Conservation (phyloP, 2,888 invertebrate genomes). For the Drosophila meridiana region DNA sequence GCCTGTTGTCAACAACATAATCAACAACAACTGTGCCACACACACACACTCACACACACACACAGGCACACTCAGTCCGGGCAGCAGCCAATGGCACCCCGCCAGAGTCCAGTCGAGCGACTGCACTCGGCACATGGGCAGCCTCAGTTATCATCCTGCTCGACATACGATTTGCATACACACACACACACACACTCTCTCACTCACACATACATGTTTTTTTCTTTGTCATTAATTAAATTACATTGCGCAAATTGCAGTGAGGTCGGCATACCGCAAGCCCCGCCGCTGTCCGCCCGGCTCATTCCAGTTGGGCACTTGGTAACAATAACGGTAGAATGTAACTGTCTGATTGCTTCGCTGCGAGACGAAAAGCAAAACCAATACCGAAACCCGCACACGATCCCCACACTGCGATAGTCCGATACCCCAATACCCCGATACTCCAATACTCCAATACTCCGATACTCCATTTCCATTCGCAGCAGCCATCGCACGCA, state of each 20-base stretch:
- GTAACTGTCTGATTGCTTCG: conserved; percentile 25
- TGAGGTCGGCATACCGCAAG: conserved; percentile 38
- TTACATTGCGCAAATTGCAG: conserved; percentile 83
- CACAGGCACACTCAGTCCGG: conserved; percentile 20
- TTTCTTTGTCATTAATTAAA: conserved; percentile 82
- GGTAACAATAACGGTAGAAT: conserved; percentile 46
- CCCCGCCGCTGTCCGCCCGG: not conserved
- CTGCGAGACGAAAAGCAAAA: conserved; percentile 4
- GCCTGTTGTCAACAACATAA: conserved; percentile 84
- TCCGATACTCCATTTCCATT: conserved; percentile 3
- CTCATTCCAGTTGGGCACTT: not conserved
- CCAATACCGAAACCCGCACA: conserved; percentile 14
- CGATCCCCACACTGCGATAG: not conserved
- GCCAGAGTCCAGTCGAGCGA: conserved; percentile 29
- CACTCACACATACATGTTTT: not conserved
- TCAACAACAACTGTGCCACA: conserved; percentile 67
- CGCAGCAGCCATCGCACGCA: conserved; percentile 27
- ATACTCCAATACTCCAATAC: not conserved
- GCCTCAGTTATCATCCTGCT: conserved; percentile 22
- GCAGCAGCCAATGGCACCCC: conserved; percentile 49
- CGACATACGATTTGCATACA: conserved; percentile 11
- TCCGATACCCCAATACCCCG: not conserved
- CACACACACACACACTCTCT: not conserved
- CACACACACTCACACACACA: conserved; percentile 21
- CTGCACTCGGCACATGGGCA: conserved; percentile 5